A percentile compares a stretch with the other conserved stretches of the same genome.
phyloP scores from a whole-genome alignment of 1,140 invertebrate species.

The Drosophila bipectinata region DNA sequence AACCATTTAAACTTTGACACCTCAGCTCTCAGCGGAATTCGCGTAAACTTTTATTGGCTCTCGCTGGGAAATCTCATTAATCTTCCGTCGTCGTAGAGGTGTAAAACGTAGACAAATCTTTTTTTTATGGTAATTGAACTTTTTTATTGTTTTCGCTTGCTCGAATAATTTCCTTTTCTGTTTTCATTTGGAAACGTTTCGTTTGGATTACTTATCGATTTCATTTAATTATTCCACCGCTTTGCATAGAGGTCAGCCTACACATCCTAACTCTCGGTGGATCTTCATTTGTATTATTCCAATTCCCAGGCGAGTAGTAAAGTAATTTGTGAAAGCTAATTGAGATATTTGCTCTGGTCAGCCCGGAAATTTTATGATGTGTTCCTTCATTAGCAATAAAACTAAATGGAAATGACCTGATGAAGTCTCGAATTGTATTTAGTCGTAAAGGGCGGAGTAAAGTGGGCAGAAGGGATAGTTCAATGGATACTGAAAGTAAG shows the following conservation, averaged over 20 bases:
- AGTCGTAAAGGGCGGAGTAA: neutral
- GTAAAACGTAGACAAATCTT: conserved; percentile 76
- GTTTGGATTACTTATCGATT: conserved; percentile 68
- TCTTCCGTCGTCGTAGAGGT: conserved; percentile 56
- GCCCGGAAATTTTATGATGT: conserved; percentile 61
- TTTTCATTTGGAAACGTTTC: conserved; percentile 26
- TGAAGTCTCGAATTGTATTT: conserved; percentile 49
- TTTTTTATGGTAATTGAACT: conserved; percentile 80
- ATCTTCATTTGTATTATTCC: neutral
- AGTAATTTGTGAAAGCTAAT: conserved; percentile 80
- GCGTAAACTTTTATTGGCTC: conserved; percentile 36
- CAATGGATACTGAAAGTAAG: neutral
- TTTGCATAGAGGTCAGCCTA: conserved; percentile 42
- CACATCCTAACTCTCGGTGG: neutral
- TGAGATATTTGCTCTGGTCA: conserved; percentile 67
- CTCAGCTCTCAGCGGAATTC: conserved; percentile 38
- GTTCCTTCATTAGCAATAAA: conserved; percentile 79
- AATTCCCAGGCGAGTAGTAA: conserved; percentile 75
- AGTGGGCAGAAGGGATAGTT: neutral
- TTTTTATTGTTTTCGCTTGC: conserved; percentile 37
- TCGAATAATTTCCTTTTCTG: conserved; percentile 26
- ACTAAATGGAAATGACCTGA: conserved; percentile 50
- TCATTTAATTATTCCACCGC: conserved; percentile 65
- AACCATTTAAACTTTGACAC: conserved; percentile 75
- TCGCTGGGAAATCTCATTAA: conserved; percentile 64